Evolutionary conservation across 1,140 invertebrate genomes (phyloP).

Genomic region (Pantala flavescens): DNA sequence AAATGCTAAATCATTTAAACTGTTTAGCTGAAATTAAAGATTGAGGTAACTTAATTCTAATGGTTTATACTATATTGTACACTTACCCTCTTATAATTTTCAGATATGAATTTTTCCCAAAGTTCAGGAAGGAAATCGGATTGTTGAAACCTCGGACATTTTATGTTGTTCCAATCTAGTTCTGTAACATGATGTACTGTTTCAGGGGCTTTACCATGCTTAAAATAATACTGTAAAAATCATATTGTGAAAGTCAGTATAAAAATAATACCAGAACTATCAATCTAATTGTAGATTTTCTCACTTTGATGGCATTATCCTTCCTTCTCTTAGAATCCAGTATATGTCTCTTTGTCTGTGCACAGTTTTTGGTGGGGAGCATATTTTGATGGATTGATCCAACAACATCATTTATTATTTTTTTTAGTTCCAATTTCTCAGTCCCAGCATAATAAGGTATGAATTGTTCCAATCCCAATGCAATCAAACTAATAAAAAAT

Average conservation of each 20-base stretch:
- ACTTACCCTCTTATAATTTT: not conserved
- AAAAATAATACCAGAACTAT: not conserved
- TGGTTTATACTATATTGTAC: too few species aligned
- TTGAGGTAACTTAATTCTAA: too few species aligned
- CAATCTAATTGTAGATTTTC: not conserved
- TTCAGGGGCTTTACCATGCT: conserved; percentile 20
- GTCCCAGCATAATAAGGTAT: not conserved
- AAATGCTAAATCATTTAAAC: too few species aligned
- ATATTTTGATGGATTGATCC: not conserved
- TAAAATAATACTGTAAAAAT: conserved; percentile 22
- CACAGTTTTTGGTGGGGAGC: not conserved
- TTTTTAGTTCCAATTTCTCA: not conserved
- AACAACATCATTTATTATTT: not conserved
- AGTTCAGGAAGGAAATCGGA: not conserved
- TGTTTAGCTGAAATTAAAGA: too few species aligned
- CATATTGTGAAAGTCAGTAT: not conserved
- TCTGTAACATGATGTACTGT: conserved; percentile 15
- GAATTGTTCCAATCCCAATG: not conserved
- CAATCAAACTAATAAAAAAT: not conserved
- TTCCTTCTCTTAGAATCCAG: not conserved
- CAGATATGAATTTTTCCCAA: not conserved
- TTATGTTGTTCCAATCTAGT: conserved; percentile 18
- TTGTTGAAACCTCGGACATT: not conserved
- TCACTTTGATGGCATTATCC: not conserved
- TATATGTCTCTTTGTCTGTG: not conserved